Percentiles rank a stretch among this genome's conserved stretches.
Conservation (phyloP, 2,888 invertebrate genomes). For the Thecocarcelia acutangulata region DNA sequence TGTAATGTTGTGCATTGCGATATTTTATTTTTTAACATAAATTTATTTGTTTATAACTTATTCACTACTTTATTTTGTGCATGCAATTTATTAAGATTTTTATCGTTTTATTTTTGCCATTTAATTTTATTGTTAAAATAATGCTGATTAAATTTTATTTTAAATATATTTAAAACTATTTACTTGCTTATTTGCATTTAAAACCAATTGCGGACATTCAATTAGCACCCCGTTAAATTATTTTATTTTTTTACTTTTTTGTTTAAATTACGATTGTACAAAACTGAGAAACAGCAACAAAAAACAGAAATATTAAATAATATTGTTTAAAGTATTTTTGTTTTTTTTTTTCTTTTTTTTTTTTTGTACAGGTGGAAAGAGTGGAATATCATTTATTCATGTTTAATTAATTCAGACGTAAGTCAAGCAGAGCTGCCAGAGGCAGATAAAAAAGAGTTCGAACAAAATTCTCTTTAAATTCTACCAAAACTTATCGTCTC, state of each 20-base stretch:
- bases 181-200: constrained; percentile 51
- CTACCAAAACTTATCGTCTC: no score
- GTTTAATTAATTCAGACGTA: no score
- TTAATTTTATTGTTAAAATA: constrained; percentile 15
- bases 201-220: constrained; percentile 60
- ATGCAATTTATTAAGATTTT: constrained; percentile 30
- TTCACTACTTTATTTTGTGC: constrained; percentile 28
- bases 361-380: no score
- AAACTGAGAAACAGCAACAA: not conserved
- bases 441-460: no score
- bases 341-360: no score
- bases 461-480: no score
- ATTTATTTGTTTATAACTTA: constrained; percentile 8
- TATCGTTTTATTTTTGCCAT: constrained; percentile 20
- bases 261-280: constrained; percentile 41
- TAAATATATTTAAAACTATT: constrained; percentile 36
- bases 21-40: constrained; percentile 18
- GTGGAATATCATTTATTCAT: no score
- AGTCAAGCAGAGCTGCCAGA: no score
- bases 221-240: constrained; percentile 59
- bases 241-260: not conserved
- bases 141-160: not conserved
- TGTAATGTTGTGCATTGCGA: constrained; percentile 11
- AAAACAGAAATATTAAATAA: not conserved
- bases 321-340: no score